A percentile compares a stretch with the other conserved stretches of the same genome.
Evolutionary conservation across 2,113 vertebrate species (phyloP).

Genomic region (Chinchilla lanigera): DNA sequence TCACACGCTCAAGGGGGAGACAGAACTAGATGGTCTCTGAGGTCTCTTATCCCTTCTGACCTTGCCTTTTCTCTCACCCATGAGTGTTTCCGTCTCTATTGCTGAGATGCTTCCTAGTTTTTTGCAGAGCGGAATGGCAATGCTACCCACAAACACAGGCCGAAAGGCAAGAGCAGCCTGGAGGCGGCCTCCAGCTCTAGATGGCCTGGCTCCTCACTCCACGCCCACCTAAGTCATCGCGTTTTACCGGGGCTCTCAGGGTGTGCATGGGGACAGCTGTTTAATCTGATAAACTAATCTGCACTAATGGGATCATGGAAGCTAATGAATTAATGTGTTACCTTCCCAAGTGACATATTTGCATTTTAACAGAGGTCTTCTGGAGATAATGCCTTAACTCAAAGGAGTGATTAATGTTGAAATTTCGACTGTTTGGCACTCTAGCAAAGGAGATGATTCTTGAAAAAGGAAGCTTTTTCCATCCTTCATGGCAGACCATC

Average conservation of each 20-base stretch:
- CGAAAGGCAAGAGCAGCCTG: conserved; percentile 24
- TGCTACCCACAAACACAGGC: not conserved
- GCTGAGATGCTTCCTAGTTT: not conserved
- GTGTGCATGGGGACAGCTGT: conserved; percentile 41
- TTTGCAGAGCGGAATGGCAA: conserved; percentile 19
- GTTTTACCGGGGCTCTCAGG: not conserved
- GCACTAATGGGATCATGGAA: conserved; percentile 74
- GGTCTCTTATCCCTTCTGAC: not conserved
- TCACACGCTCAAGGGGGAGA: not conserved
- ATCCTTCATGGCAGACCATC: conserved; percentile 58
- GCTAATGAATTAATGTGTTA: conserved; percentile 75
- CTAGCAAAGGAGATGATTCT: conserved; percentile 65
- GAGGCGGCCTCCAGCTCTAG: not conserved
- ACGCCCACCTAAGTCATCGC: not conserved
- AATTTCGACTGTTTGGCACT: conserved; percentile 70
- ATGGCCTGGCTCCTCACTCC: not conserved
- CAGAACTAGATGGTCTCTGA: not conserved
- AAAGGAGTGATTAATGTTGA: conserved; percentile 77
- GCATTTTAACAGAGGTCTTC: conserved; percentile 81
- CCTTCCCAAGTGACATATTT: conserved; percentile 78
- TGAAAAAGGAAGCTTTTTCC: conserved; percentile 55
- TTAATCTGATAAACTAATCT: conserved; percentile 73
- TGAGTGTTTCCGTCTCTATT: not conserved
- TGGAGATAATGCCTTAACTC: conserved; percentile 78
- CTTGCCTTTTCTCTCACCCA: not conserved